Evolutionary conservation across 2,113 vertebrate genomes (phyloP).

Genomic region (Mesoclemmys tuberculata): DNA sequence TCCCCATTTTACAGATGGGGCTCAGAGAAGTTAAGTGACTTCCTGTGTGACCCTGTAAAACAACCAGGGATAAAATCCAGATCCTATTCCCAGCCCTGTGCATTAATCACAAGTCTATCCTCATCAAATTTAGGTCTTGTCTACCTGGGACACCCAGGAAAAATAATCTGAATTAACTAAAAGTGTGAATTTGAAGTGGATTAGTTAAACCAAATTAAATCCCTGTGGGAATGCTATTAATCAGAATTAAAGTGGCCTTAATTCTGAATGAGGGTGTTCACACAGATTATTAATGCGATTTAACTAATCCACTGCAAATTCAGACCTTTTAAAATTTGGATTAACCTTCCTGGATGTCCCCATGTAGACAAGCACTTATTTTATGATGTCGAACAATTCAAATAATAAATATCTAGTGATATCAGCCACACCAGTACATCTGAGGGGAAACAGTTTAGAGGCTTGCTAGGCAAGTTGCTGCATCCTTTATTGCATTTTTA

Average conservation of each 20-base stretch:
- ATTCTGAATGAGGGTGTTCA: not conserved
- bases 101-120: not conserved
- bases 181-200: not conserved
- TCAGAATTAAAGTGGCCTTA: not conserved
- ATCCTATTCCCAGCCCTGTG: not conserved
- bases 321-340: not conserved
- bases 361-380: not conserved
- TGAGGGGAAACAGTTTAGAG: not conserved
- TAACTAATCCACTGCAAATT: not conserved
- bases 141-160: not conserved
- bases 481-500: not conserved
- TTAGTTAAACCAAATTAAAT: not conserved
- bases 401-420: not conserved
- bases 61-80: not conserved
- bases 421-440: not conserved
- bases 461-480: not conserved
- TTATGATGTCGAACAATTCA: not conserved
- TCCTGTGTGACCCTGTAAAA: not conserved
- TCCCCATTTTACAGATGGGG: not conserved
- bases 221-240: not conserved
- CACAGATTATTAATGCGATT: not conserved
- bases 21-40: not conserved
- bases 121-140: not conserved
- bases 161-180: not conserved
- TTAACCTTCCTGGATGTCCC: not conserved